A percentile compares a stretch with the other conserved stretches of the same genome.
These are phyloP conservation scores for Syngnathoides biaculeatus DNA, from an alignment of 2,113 vertebrate species.

Conservation along the genomic window DNA sequence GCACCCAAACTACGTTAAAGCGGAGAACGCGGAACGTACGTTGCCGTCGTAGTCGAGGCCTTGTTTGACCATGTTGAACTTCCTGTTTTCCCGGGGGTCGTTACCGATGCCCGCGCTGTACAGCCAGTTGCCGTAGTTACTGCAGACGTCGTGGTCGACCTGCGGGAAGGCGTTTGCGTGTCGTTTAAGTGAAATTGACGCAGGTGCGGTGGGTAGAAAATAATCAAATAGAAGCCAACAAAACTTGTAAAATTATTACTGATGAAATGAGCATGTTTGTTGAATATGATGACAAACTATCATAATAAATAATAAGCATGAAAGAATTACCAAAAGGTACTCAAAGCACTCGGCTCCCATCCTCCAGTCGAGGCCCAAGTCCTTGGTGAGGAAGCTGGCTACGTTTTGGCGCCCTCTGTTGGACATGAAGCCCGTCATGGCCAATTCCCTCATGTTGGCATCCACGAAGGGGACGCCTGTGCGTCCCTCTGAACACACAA, in stretches of 20 bases:
- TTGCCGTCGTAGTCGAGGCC: conserved; percentile 76
- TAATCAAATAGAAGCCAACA: neutral
- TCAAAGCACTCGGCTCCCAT: conserved; percentile 84
- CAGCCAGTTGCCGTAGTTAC: conserved; percentile 83
- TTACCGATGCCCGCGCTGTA: conserved; percentile 81
- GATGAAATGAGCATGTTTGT: neutral
- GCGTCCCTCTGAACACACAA: conserved; percentile 67
- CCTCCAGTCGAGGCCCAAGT: conserved; percentile 82
- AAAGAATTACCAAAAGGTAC: conserved; percentile 70
- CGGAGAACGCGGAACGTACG: conserved; percentile 46
- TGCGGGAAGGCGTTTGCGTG: conserved; percentile 17
- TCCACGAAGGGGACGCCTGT: conserved; percentile 83
- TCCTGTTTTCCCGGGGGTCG: conserved; percentile 79
- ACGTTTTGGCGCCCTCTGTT: conserved; percentile 82
- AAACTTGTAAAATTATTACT: too few relatives aligned
- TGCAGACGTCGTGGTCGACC: conserved; percentile 79
- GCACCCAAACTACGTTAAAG: neutral
- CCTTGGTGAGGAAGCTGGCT: conserved; percentile 83
- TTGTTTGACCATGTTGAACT: conserved; percentile 84
- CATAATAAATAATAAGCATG: neutral
- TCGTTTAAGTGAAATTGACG: neutral
- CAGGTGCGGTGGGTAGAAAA: too few relatives aligned
- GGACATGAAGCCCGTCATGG: conserved; percentile 78
- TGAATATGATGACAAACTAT: too few relatives aligned
- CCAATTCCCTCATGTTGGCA: conserved; percentile 81